A percentile compares a stretch with the other conserved stretches of the same genome.
Evolutionary conservation across 2,797 vertebrate species (phyloP).

Genomic region (Cuniculus paca): DNA sequence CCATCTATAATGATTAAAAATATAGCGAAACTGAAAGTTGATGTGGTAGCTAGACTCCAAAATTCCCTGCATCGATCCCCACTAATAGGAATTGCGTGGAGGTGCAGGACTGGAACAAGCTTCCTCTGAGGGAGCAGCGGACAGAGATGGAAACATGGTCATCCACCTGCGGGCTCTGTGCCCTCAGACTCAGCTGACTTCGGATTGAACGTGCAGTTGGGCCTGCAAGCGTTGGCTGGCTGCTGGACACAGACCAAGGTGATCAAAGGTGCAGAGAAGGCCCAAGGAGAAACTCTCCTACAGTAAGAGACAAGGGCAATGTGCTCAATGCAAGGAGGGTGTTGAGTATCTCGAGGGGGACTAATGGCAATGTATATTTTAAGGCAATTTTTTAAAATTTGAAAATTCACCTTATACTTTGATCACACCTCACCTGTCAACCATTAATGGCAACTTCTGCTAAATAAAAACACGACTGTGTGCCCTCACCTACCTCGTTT

Average conservation of each 20-base stretch:
- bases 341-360: not conserved
- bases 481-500: not conserved
- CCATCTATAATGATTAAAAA: not conserved
- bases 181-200: not conserved
- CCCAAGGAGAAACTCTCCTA: not conserved
- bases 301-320: not conserved
- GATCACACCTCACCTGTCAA: not conserved
- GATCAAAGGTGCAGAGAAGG: not conserved
- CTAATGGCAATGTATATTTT: not conserved
- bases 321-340: not conserved
- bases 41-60: not conserved
- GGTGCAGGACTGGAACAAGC: not conserved
- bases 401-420: not conserved
- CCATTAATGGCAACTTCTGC: not conserved
- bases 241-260: not conserved
- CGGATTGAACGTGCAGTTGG: too few relatives aligned
- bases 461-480: not conserved
- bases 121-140: not conserved
- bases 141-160: not conserved
- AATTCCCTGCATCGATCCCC: accelerated
- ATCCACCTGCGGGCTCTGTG: not conserved
- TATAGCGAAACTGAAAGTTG: not conserved
- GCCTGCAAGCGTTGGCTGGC: too few relatives aligned
- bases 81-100: not conserved
- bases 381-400: not conserved